These are phyloP conservation scores for Bombyx huttoni DNA, from an alignment of 2,888 invertebrate species.

Conservation along the genomic window DNA sequence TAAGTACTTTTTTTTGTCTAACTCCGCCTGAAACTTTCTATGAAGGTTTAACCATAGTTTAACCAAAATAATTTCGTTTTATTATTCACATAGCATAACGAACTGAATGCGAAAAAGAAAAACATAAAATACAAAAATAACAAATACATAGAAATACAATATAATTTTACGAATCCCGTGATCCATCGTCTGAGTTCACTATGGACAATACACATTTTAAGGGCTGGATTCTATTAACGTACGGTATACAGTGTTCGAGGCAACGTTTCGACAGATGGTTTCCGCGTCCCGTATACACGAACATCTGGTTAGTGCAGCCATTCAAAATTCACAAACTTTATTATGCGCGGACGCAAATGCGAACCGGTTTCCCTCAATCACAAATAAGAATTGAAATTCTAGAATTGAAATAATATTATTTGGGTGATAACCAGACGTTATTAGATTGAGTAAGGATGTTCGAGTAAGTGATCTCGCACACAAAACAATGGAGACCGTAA, in stretches of 20 bases:
- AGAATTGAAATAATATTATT: conserved; percentile 9
- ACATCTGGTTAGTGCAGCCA: conserved; percentile 1
- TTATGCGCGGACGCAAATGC: background rate
- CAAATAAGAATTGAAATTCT: conserved; percentile 7
- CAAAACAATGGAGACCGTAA: conserved; percentile 68
- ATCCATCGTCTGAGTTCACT: too few species aligned
- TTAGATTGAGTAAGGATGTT: conserved; percentile 43
- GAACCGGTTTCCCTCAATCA: conserved; percentile 3
- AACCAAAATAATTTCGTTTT: too few species aligned
- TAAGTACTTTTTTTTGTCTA: background rate
- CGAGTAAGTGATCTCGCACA: conserved; percentile 37
- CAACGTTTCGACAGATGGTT: conserved; percentile 39
- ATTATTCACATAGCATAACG: too few species aligned
- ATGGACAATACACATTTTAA: too few species aligned
- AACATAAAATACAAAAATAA: too few species aligned
- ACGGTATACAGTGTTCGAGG: conserved; percentile 11
- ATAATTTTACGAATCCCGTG: too few species aligned
- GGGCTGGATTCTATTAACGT: too few species aligned
- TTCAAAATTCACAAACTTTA: background rate
- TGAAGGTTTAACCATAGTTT: too few species aligned
- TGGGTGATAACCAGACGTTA: conserved; percentile 22
- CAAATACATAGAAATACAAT: too few species aligned
- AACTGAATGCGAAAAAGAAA: too few species aligned
- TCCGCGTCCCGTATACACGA: conserved; percentile 15
- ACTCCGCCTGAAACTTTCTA: conserved; percentile 1